A percentile compares a stretch with the other conserved stretches of the same genome.
phyloP scores from a whole-genome alignment of 2,888 invertebrate genomes.

The Drosophila quinaria region DNA sequence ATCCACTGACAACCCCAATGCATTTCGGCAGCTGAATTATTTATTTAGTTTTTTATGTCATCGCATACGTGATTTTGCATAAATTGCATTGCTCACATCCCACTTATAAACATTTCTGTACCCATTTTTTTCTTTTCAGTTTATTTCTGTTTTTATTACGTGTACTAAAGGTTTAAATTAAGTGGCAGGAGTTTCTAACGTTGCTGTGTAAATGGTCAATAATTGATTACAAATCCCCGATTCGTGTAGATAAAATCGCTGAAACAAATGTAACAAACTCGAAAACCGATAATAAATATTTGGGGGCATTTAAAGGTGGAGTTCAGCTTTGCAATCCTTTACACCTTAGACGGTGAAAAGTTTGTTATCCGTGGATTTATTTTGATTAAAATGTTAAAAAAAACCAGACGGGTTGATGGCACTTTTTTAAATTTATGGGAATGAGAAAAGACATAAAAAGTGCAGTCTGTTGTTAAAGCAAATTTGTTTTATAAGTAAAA shows the following conservation, averaged over 20 bases:
- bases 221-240: slow-evolving; percentile 48
- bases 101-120: background rate
- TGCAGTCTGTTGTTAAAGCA: background rate
- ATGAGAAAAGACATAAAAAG: background rate
- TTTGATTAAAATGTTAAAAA: background rate
- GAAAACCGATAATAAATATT: slow-evolving; percentile 47
- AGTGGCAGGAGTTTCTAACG: slow-evolving; percentile 8
- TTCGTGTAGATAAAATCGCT: slow-evolving; percentile 37
- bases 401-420: background rate
- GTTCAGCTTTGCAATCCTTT: slow-evolving; percentile 2
- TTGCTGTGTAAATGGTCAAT: slow-evolving; percentile 45
- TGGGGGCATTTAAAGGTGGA: slow-evolving; percentile 19
- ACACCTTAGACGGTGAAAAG: slow-evolving; percentile 7
- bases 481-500: background rate
- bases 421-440: background rate
- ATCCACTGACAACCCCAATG: slow-evolving; percentile 42
- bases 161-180: slow-evolving; percentile 29
- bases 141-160: background rate
- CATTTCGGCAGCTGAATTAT: slow-evolving; percentile 66
- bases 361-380: background rate
- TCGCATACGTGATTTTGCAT: slow-evolving; percentile 70
- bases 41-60: slow-evolving; percentile 69
- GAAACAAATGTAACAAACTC: slow-evolving; percentile 39
- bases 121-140: background rate
- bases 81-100: slow-evolving; percentile 48